Evolutionary conservation across 2,888 invertebrate species (phyloP).

Genomic region (Pseudococcus longispinus): DNA sequence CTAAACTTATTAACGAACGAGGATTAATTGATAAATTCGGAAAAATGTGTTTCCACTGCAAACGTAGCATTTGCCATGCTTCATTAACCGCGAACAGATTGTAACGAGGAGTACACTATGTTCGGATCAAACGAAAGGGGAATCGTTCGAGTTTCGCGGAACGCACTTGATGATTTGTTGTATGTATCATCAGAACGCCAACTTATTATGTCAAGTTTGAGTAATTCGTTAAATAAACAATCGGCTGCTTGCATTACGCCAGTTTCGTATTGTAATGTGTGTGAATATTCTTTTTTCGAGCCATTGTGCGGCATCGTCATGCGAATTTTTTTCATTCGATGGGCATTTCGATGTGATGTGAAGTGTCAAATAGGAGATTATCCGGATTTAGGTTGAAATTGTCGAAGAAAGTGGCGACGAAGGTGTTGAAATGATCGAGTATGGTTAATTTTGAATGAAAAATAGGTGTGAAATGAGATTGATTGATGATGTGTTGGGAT

Average conservation of each 20-base stretch:
- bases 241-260: background rate
- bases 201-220: background rate
- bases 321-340: background rate
- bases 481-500: too few relatives aligned
- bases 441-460: too few relatives aligned
- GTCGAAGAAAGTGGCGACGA: too few relatives aligned
- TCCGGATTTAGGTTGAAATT: background rate
- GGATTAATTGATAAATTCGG: background rate
- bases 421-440: too few relatives aligned
- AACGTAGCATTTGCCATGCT: background rate
- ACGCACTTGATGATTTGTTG: background rate
- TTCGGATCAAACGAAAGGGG: background rate
- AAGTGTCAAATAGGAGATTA: background rate
- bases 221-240: conserved; percentile 9
- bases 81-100: background rate
- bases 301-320: background rate
- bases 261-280: background rate
- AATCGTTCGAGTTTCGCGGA: background rate
- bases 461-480: too few relatives aligned
- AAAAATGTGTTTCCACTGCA: background rate
- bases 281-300: background rate
- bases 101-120: background rate
- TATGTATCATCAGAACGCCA: background rate
- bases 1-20: too few relatives aligned
- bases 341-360: background rate